phyloP scores from a whole-genome alignment of 1,140 invertebrate species.

The Drosophila rufa region DNA sequence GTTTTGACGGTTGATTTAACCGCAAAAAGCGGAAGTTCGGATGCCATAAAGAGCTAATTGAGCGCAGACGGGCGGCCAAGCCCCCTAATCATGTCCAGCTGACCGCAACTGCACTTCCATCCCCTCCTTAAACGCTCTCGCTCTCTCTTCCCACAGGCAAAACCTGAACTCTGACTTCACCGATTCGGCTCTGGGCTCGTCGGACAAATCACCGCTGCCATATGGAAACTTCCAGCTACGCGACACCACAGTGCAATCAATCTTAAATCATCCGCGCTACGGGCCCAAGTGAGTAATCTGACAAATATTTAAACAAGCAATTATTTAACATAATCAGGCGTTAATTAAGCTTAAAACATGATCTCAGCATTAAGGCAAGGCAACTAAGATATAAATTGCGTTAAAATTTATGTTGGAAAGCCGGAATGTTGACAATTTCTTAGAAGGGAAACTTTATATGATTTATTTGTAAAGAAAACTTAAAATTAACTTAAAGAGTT shows the following conservation, averaged over 20 bases:
- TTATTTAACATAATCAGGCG: conserved; percentile 19
- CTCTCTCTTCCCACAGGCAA: conserved; percentile 88
- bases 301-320: conserved; percentile 4
- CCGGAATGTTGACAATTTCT: background rate
- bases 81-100: conserved; percentile 60
- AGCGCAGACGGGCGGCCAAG: conserved; percentile 14
- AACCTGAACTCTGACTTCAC: conserved; percentile 98
- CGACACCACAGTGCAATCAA: conserved; percentile 97
- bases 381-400: background rate
- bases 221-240: conserved; percentile 97
- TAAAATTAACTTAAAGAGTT: too few relatives aligned
- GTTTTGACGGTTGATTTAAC: conserved; percentile 76
- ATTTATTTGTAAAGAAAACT: too few relatives aligned
- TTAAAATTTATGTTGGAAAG: background rate
- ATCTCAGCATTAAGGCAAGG: conserved; percentile 1
- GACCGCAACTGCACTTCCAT: conserved; percentile 56
- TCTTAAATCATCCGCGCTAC: conserved; percentile 95
- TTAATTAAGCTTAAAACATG: conserved; percentile 16
- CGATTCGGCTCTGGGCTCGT: conserved; percentile 95
- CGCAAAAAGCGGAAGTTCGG: conserved; percentile 68
- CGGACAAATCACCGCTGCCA: conserved; percentile 94
- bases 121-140: background rate
- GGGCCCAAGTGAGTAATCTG: conserved; percentile 90
- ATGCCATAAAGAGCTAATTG: conserved; percentile 66
- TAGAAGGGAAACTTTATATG: background rate